Percentiles rank a stretch among this genome's conserved stretches.
Evolutionary conservation across 2,113 vertebrate species (phyloP).

Genomic region (Parus major): DNA sequence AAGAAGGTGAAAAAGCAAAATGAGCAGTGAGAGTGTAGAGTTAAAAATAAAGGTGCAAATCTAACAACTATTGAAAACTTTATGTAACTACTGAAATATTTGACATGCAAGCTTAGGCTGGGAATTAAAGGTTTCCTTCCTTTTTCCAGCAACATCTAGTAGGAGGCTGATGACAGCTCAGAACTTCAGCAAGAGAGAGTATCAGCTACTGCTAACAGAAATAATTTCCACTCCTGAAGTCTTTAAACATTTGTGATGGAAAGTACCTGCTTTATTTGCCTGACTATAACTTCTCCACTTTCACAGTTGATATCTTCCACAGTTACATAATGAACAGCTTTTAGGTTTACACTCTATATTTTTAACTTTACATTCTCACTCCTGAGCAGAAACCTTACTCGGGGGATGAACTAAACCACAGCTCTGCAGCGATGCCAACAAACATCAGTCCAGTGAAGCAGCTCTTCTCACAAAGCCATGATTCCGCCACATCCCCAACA

Average conservation of each 20-base stretch:
- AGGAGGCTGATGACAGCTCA: conserved; percentile 28
- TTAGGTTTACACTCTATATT: neutral
- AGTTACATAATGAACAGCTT: neutral
- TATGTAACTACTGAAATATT: neutral
- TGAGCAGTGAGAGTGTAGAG: neutral
- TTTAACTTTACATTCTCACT: neutral
- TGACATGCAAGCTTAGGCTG: neutral
- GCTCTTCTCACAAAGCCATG: neutral
- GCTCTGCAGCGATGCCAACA: neutral
- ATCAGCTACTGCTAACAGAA: neutral
- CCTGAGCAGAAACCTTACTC: neutral
- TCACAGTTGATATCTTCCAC: neutral
- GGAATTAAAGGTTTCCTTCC: conserved; percentile 12
- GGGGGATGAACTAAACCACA: neutral
- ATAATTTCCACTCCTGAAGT: neutral
- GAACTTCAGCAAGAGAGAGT: neutral
- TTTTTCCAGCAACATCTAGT: conserved; percentile 11
- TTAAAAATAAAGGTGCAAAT: conserved; percentile 17
- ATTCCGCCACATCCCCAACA: neutral
- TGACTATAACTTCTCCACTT: neutral
- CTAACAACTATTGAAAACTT: neutral
- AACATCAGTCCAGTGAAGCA: neutral
- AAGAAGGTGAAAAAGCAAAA: conserved; percentile 3
- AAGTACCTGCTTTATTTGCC: conserved; percentile 2
- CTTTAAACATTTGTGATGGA: neutral